Evolutionary conservation across 92 coral and sea anemone species (phyloP), one percentile per base, ranked within the genome.

Genomic region (Zoanthus solanderi): DNA sequence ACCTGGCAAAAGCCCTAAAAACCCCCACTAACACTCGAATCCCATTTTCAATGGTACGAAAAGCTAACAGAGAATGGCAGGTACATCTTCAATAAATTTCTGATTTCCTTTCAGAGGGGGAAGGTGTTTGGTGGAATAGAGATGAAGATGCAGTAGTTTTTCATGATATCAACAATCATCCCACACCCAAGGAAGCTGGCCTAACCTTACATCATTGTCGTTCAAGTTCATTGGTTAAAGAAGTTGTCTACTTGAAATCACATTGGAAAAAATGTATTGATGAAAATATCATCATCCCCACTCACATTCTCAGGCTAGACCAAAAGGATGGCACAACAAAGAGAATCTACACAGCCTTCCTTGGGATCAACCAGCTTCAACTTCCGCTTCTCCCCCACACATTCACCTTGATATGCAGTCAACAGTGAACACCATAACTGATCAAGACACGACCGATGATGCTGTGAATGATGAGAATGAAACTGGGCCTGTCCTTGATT

Each of bases 201-300:
- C 66, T 15, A 58, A 12, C 15, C 15, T 17, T 58, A 12, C 66
- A 58, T 58, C 66, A 17, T 58, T 58, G 6, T 58, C 66, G 66
- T 3, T 58, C 66, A 58, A 58, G 66, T 58, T 12, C 66, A 17
- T 58, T 58, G 66, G 66, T 12, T 58, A 76, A 68, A 28, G 88
- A 84, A 47, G 53, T 50, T 61, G 71, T 45, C 13, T 69, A 84
- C 61, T 78, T 84, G n/a, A 58, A 84, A 48, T 76, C 53, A 15
- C 75, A 78, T 23, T 83, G 77, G 87, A 14, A 42, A 48, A 52
- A 56, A 68, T 68, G 87, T 67, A 63, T 83, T 46, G 18, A 58
- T 17, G 44, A 83, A 37, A 83, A 83, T 9, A 58, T 58, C 18
- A 17, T 58, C 66, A 58, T 58, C 66, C 66, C 66, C 66, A 58